Percentiles rank a stretch among this genome's conserved stretches.
Conservation (phyloP, 2,797 vertebrate genomes). For the Gephyroberyx darwinii region DNA sequence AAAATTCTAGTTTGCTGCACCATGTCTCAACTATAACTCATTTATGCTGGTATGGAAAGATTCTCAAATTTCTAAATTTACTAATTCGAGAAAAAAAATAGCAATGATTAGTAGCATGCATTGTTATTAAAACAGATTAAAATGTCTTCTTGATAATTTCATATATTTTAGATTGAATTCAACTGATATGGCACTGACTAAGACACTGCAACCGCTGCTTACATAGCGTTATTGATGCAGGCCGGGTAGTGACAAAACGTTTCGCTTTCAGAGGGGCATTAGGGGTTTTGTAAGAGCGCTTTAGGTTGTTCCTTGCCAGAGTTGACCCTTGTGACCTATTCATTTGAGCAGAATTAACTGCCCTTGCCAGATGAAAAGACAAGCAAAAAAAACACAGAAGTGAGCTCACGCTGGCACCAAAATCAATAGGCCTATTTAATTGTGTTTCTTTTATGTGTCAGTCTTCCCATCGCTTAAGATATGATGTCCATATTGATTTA, state of each 20-base stretch:
- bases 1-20: constrained; percentile 8
- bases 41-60: constrained; percentile 62
- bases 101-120: not conserved
- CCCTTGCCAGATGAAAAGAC: constrained; percentile 83
- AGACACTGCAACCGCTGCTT: constrained; percentile 60
- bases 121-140: not conserved
- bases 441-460: constrained; percentile 72
- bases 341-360: constrained; percentile 83
- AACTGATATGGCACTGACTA: constrained; percentile 51
- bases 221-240: constrained; percentile 70
- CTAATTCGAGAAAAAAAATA: not conserved
- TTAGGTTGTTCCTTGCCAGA: constrained; percentile 78
- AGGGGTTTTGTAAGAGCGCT: constrained; percentile 76
- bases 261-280: constrained; percentile 79
- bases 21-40: constrained; percentile 55
- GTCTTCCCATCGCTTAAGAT: constrained; percentile 58
- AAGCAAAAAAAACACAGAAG: constrained; percentile 78
- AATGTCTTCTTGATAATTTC: constrained; percentile 9
- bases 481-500: constrained; percentile 70
- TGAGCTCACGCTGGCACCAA: constrained; percentile 78
- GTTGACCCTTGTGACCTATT: constrained; percentile 79
- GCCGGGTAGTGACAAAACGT: constrained; percentile 77
- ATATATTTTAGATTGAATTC: constrained; percentile 30
- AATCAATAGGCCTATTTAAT: constrained; percentile 80
- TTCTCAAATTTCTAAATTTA: constrained; percentile 1